Conservation (phyloP, 2,797 vertebrate species). For the Chaetophractus vellerosus region DNA sequence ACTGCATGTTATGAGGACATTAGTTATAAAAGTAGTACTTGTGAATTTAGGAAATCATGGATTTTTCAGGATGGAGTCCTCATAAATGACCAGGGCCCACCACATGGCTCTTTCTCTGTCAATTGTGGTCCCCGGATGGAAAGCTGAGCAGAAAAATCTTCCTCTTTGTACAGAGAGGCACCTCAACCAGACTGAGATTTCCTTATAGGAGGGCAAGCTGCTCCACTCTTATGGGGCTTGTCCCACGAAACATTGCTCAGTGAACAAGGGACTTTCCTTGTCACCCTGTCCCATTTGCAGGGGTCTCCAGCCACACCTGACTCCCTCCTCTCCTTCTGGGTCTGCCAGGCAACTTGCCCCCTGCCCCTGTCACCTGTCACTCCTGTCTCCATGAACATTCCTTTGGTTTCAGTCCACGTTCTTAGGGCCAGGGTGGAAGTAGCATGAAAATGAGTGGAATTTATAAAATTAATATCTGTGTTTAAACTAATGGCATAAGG, state of each 20-base stretch:
- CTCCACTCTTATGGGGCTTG: background rate
- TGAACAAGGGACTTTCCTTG: background rate
- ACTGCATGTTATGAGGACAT: slow-evolving; percentile 6
- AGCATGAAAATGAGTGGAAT: background rate
- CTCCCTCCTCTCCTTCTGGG: background rate
- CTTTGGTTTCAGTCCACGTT: background rate
- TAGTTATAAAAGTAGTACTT: background rate
- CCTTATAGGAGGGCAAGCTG: background rate
- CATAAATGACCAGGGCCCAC: slow-evolving; percentile 6
- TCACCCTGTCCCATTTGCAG: no score
- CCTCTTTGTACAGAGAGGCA: background rate
- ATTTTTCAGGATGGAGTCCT: background rate
- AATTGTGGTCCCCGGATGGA: background rate
- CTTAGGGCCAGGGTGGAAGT: background rate
- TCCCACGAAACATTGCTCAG: background rate
- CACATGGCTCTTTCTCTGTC: background rate
- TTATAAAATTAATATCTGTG: background rate
- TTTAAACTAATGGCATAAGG: slow-evolving; percentile 15
- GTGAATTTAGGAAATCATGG: slow-evolving; percentile 10
- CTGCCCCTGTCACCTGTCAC: background rate
- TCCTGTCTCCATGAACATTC: background rate
- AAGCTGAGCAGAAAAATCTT: background rate
- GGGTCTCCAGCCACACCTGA: background rate
- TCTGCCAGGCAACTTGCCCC: background rate
- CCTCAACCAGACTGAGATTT: background rate